phyloP scores from a whole-genome alignment of 2,888 invertebrate species.

The Asteroscopus sphinx region DNA sequence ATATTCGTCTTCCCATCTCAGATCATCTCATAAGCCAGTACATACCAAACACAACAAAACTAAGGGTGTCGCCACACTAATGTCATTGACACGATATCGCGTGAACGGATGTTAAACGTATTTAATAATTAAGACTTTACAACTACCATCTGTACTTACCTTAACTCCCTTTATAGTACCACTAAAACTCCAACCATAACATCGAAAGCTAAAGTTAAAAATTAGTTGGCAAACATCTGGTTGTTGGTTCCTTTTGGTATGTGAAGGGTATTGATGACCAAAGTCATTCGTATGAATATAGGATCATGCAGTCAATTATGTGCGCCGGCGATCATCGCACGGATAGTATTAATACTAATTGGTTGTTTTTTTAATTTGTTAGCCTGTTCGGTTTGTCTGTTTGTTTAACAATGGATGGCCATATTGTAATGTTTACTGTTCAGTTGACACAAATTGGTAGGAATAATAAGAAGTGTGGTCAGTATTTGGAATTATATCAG shows the following conservation, averaged over 20 bases:
- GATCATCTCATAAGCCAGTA: conserved; percentile 10
- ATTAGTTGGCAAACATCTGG: background rate
- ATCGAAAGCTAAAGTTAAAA: rapidly evolving
- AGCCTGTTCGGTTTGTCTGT: conserved; percentile 35
- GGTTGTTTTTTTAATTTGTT: conserved; percentile 55
- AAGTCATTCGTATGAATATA: conserved; percentile 68
- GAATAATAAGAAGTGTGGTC: background rate
- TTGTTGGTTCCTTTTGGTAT: conserved; percentile 32
- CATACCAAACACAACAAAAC: conserved; percentile 35
- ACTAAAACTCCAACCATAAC: conserved; percentile 11
- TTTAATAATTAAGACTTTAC: conserved; percentile 70
- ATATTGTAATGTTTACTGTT: conserved; percentile 33
- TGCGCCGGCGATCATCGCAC: conserved; percentile 65
- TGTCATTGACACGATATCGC: conserved; percentile 70
- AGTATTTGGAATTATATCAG: background rate
- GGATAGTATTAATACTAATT: conserved; percentile 66
- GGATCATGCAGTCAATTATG: conserved; percentile 73
- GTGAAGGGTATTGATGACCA: conserved; percentile 67
- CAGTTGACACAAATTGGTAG: conserved; percentile 31
- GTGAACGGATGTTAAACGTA: conserved; percentile 76
- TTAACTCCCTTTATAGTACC: background rate
- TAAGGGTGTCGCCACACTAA: conserved; percentile 59
- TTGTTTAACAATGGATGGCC: conserved; percentile 33
- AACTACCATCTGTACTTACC: conserved; percentile 23
- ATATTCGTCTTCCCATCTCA: background rate